phyloP scores from a whole-genome alignment of 2,113 vertebrate genomes.

The Alosa alosa region DNA sequence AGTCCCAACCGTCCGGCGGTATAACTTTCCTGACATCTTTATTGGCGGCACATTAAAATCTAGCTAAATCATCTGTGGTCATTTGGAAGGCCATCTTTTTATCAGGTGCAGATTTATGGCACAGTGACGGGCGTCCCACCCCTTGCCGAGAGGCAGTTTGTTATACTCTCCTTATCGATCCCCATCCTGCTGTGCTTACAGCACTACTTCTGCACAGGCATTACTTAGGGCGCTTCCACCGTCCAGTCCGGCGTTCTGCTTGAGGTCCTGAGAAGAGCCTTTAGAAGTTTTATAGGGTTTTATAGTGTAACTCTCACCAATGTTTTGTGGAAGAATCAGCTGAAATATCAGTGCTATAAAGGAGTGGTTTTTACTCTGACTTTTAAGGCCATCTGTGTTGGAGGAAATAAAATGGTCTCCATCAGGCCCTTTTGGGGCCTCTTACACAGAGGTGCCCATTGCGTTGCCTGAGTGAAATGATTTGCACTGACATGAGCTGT shows the following conservation, averaged over 20 bases:
- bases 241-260: too few species aligned
- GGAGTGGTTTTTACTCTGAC: too few species aligned
- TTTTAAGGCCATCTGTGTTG: neutral
- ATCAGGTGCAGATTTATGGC: constrained; percentile 37
- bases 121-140: neutral
- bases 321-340: too few species aligned
- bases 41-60: constrained; percentile 44
- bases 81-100: constrained; percentile 40
- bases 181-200: constrained; percentile 36
- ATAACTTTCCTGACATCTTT: constrained; percentile 45
- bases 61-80: constrained; percentile 45
- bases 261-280: too few species aligned
- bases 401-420: neutral
- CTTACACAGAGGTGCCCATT: neutral
- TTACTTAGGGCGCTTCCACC: neutral
- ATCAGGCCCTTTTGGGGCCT: neutral
- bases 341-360: too few species aligned
- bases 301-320: neutral
- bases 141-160: constrained; percentile 37
- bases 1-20: too few species aligned
- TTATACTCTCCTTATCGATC: constrained; percentile 47
- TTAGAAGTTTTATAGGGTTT: too few species aligned
- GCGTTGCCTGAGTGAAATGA: constrained; percentile 16
- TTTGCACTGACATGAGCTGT: neutral
- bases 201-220: neutral